These are phyloP conservation scores for Enhydra lutris DNA, from an alignment of 2,113 vertebrate genomes.

Conservation along the genomic window DNA sequence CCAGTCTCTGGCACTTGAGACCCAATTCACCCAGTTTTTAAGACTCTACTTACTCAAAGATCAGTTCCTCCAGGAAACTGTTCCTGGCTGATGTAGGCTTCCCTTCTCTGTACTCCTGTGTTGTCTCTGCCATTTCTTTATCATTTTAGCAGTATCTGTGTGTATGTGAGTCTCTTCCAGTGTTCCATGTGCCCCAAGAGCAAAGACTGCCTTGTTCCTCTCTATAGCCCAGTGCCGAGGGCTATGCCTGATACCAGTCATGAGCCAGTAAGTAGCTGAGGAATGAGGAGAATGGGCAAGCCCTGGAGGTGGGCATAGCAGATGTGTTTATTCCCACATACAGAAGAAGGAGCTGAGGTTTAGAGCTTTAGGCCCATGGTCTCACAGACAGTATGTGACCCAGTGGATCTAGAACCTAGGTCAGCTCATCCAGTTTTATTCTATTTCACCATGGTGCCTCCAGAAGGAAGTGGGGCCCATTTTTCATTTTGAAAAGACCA, in stretches of 20 bases:
- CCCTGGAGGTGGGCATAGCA: not conserved
- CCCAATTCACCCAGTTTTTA: not conserved
- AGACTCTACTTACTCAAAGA: not conserved
- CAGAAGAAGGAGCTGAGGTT: not conserved
- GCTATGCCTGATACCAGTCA: not conserved
- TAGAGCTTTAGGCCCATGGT: not conserved
- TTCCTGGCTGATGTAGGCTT: not conserved
- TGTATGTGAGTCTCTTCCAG: not conserved
- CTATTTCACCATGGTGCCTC: not conserved
- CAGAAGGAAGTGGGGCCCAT: not conserved
- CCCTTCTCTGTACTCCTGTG: not conserved
- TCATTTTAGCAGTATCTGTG: too few relatives aligned
- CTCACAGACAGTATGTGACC: not conserved
- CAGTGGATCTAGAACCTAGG: not conserved
- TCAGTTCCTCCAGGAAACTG: not conserved
- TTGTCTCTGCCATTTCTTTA: not conserved
- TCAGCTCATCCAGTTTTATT: not conserved
- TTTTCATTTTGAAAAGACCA: not conserved
- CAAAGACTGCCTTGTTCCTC: not conserved
- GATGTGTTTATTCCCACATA: not conserved
- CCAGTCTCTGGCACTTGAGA: not conserved
- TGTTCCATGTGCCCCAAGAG: too few relatives aligned
- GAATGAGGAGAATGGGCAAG: not conserved
- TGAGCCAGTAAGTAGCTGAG: not conserved
- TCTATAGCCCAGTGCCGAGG: not conserved